Percentiles rank a stretch among this genome's conserved stretches.
Conservation (phyloP, 2,797 vertebrate species). For the Mormyrus hasselquistii region DNA sequence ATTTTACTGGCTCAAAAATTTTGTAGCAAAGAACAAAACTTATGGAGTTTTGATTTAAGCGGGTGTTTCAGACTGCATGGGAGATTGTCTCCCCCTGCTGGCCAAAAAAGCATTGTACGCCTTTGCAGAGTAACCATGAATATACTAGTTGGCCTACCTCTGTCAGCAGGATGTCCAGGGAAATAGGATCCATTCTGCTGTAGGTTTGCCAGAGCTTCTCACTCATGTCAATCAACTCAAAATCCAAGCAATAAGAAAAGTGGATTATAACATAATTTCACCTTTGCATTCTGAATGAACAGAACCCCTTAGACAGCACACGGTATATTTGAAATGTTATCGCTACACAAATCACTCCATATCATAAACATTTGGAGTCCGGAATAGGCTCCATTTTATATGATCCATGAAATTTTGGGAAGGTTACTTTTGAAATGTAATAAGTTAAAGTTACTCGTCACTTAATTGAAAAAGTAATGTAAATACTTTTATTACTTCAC, state of each 20-base stretch:
- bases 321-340: neutral
- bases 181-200: constrained; percentile 81
- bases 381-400: neutral
- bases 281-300: neutral
- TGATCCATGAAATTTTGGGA: neutral
- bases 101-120: neutral
- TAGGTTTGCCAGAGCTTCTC: constrained; percentile 84
- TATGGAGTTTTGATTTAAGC: neutral
- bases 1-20: neutral
- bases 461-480: neutral
- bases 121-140: neutral
- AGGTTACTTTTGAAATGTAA: neutral
- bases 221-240: constrained; percentile 88
- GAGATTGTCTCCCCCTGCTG: neutral
- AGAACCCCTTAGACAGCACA: neutral
- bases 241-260: constrained; percentile 1
- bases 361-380: neutral
- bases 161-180: constrained; percentile 74
- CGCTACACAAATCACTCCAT: neutral
- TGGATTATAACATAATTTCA: neutral
- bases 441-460: neutral
- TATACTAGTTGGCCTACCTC: constrained; percentile 65
- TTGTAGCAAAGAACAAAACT: neutral
- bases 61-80: neutral
- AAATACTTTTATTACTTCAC: neutral